Percentiles rank a stretch among this genome's conserved stretches.
phyloP scores from a whole-genome alignment of 2,888 invertebrate species.

The Caenorhabditis becei region DNA sequence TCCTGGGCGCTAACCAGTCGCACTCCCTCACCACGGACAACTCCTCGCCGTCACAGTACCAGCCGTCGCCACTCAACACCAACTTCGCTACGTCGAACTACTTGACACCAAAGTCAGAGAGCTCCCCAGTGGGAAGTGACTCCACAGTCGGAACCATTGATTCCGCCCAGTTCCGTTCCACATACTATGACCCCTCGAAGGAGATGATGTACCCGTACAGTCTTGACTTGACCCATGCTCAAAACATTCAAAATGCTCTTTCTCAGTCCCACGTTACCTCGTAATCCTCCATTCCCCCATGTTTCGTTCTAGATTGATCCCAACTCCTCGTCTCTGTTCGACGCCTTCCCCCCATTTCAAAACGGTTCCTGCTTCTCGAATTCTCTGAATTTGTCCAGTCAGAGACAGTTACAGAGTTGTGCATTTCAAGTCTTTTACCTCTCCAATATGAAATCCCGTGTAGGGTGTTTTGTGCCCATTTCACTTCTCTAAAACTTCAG shows the following conservation, averaged over 20 bases:
- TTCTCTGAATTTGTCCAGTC: slow-evolving; percentile 25
- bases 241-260: slow-evolving; percentile 60
- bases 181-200: slow-evolving; percentile 57
- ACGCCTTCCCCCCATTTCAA: slow-evolving; percentile 10
- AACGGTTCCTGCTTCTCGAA: slow-evolving; percentile 46
- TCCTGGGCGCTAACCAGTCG: slow-evolving; percentile 32
- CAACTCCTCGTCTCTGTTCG: slow-evolving; percentile 1
- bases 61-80: slow-evolving; percentile 63
- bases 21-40: slow-evolving; percentile 51
- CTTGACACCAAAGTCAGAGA: slow-evolving; percentile 69
- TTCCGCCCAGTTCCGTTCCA: slow-evolving; percentile 46
- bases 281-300: slow-evolving; percentile 18
- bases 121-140: slow-evolving; percentile 62
- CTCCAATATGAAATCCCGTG: slow-evolving; percentile 38
- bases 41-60: slow-evolving; percentile 63
- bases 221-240: slow-evolving; percentile 56
- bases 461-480: slow-evolving; percentile 47
- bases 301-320: slow-evolving; percentile 6
- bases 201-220: slow-evolving; percentile 61
- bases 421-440: slow-evolving; percentile 24
- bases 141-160: slow-evolving; percentile 53
- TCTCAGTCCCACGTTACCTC: slow-evolving; percentile 61
- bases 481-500: slow-evolving; percentile 23
- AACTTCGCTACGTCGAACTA: slow-evolving; percentile 63
- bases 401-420: slow-evolving; percentile 39